A percentile compares a stretch with the other conserved stretches of the same genome.
phyloP scores from a whole-genome alignment of 2,113 vertebrate genomes.

The Tachycineta bicolor region DNA sequence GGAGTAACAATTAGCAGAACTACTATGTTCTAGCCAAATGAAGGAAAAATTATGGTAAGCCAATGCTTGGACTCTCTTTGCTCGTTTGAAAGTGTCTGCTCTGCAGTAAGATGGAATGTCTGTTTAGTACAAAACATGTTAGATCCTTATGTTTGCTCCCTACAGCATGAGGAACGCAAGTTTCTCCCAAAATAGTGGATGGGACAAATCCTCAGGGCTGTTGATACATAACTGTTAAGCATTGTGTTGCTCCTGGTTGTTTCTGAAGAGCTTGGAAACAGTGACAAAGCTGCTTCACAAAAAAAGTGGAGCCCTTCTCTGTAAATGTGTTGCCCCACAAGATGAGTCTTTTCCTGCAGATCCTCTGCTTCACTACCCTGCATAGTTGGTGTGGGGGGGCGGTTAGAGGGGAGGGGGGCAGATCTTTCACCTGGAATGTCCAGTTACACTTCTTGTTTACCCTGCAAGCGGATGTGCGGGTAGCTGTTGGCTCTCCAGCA shows the following conservation, averaged over 20 bases:
- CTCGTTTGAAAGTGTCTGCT: not conserved
- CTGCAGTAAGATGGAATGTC: not conserved
- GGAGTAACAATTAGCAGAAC: slow-evolving; percentile 3
- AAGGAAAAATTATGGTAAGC: not conserved
- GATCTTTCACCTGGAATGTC: not conserved
- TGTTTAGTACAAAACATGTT: not conserved
- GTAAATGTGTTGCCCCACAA: not conserved
- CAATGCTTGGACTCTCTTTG: not conserved
- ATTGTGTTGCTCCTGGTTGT: not conserved
- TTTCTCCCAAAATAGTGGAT: not conserved
- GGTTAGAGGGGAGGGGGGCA: not conserved
- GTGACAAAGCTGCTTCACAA: not conserved
- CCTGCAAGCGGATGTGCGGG: not conserved
- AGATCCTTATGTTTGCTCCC: not conserved
- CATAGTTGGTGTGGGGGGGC: not conserved
- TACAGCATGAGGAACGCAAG: not conserved
- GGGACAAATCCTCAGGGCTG: not conserved
- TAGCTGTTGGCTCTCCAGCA: not conserved
- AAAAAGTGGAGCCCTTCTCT: not conserved
- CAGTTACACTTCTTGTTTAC: not conserved
- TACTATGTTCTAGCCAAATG: not conserved
- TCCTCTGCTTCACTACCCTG: not conserved
- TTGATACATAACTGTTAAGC: not conserved
- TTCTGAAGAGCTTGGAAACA: not conserved
- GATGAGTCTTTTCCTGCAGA: not conserved